These are phyloP conservation scores for Eremophila alpestris DNA, from an alignment of 2,797 vertebrate genomes.

Conservation along the genomic window DNA sequence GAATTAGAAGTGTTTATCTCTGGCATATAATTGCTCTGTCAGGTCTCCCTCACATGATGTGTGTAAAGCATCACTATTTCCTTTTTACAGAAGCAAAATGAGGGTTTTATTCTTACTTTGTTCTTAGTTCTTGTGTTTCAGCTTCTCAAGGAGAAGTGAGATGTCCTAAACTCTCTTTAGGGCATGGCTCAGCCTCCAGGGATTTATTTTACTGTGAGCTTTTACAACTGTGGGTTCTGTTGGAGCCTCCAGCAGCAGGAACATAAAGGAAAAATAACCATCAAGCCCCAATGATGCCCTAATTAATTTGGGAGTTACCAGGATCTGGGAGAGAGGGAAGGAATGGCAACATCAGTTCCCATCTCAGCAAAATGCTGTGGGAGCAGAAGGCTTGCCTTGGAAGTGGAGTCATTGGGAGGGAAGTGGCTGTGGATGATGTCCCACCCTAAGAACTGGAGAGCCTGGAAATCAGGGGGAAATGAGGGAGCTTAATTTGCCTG, in stretches of 20 bases:
- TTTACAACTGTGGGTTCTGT: neutral
- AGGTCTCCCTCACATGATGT: neutral
- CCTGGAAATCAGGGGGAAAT: neutral
- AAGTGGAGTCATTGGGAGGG: slow-evolving; percentile 5
- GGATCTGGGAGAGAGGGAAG: slow-evolving; percentile 3
- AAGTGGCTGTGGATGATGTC: slow-evolving; percentile 12
- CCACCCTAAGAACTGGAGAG: neutral
- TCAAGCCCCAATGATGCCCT: slow-evolving; percentile 40
- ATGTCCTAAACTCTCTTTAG: slow-evolving; percentile 7
- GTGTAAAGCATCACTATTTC: neutral
- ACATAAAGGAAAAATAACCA: slow-evolving; percentile 27
- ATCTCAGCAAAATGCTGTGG: neutral
- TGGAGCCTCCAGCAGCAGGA: slow-evolving; percentile 19
- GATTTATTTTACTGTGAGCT: neutral
- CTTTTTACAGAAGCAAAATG: neutral
- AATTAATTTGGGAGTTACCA: slow-evolving; percentile 53
- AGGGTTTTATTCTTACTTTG: neutral
- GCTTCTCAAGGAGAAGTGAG: slow-evolving; percentile 21
- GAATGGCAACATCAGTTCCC: neutral
- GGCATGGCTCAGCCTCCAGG: neutral
- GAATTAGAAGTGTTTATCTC: neutral
- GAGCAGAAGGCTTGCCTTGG: neutral
- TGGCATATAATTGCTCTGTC: neutral
- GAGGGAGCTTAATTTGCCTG: neutral
- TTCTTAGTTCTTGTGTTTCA: neutral